Percentiles rank a stretch among this genome's conserved stretches.
Evolutionary conservation across 2,797 vertebrate species (phyloP).

Genomic region (Thamnophis elegans): DNA sequence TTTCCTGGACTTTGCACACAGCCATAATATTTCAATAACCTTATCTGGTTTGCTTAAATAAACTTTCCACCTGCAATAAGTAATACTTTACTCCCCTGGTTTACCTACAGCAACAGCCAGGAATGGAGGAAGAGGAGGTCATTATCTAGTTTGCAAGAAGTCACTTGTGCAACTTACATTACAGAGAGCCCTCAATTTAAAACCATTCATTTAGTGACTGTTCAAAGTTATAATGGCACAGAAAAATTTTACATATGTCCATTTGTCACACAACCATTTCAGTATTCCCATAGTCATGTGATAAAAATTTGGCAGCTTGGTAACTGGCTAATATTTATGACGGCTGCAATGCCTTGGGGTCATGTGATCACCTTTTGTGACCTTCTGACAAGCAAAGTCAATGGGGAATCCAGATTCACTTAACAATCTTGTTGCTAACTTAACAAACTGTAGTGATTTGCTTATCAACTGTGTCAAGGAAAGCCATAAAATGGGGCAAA

Average conservation of each 20-base stretch:
- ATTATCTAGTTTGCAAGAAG: neutral
- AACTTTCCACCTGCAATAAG: conserved; percentile 15
- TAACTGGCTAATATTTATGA: neutral
- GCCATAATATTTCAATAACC: conserved; percentile 46
- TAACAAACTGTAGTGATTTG: neutral
- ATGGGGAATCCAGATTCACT: neutral
- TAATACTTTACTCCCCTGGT: neutral
- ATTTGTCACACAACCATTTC: neutral
- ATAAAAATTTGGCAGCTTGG: neutral
- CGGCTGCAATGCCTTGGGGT: neutral
- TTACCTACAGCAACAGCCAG: neutral
- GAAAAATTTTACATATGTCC: neutral
- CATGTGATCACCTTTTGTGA: neutral
- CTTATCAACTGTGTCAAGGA: neutral
- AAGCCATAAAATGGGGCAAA: neutral
- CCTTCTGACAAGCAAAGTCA: neutral
- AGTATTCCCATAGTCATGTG: neutral
- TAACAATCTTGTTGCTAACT: neutral
- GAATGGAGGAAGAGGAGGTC: too few relatives aligned
- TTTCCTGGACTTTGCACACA: neutral
- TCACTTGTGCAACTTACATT: neutral
- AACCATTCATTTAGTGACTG: neutral
- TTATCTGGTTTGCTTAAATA: conserved; percentile 31
- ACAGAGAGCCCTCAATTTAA: neutral
- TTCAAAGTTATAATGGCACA: neutral